Evolutionary conservation across 2,113 vertebrate genomes (phyloP).

Genomic region (Oreochromis aureus): DNA sequence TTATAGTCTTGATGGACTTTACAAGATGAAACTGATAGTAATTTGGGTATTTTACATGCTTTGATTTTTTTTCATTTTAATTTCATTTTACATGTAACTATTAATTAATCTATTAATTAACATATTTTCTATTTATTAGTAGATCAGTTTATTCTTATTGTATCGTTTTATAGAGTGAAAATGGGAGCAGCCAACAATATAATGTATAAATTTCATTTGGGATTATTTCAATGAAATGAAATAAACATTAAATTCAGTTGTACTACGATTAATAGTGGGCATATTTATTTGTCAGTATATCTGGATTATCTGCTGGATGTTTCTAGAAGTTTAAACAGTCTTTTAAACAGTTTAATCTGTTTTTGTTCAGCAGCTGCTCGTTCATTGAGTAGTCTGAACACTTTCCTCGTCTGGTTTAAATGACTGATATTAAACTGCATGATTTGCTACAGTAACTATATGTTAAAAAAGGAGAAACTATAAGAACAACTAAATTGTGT

Average conservation of each 20-base stretch:
- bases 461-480: too few species aligned
- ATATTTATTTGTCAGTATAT: neutral
- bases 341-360: neutral
- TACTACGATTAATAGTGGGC: neutral
- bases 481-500: too few species aligned
- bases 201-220: neutral
- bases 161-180: rapidly evolving
- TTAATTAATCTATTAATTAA: neutral
- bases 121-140: neutral
- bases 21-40: neutral
- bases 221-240: neutral
- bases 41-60: neutral
- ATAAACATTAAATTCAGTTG: neutral
- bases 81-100: neutral
- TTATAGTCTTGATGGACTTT: neutral
- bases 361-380: neutral
- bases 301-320: neutral
- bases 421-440: too few species aligned
- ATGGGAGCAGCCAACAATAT: neutral
- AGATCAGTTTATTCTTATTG: neutral
- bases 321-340: neutral
- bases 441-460: too few species aligned
- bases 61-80: neutral
- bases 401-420: neutral
- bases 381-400: neutral